These are phyloP conservation scores for Aplodontia rufa DNA, from an alignment of 2,113 vertebrate genomes.

Conservation along the genomic window DNA sequence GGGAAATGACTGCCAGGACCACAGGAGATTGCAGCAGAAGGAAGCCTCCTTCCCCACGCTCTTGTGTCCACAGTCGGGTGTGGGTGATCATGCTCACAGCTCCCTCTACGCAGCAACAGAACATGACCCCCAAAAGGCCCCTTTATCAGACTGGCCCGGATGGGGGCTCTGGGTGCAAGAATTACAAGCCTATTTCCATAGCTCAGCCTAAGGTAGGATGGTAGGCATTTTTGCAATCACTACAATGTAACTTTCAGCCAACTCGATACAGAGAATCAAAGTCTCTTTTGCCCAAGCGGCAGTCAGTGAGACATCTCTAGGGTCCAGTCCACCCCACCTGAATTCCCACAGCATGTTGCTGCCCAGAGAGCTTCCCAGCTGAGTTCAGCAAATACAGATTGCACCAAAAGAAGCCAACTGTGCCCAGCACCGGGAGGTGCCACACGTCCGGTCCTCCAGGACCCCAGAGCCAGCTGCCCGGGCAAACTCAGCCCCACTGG, in stretches of 20 bases:
- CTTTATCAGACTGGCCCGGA: not conserved
- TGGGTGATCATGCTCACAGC: not conserved
- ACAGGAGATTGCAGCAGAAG: not conserved
- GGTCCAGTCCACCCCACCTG: not conserved
- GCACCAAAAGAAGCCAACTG: not conserved
- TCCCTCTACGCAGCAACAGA: not conserved
- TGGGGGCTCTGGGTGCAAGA: not conserved
- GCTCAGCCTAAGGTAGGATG: not conserved
- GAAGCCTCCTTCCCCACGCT: not conserved
- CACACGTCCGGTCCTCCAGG: not conserved
- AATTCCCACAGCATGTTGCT: not conserved
- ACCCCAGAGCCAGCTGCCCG: not conserved
- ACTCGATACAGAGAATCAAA: constrained; percentile 64
- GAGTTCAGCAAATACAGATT: not conserved
- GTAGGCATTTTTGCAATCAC: not conserved
- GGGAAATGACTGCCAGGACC: not conserved
- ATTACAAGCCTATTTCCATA: not conserved
- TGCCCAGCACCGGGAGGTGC: not conserved
- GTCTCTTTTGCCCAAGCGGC: not conserved
- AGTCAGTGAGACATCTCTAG: not conserved
- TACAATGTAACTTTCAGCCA: constrained; percentile 63
- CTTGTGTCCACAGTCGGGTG: rapidly evolving
- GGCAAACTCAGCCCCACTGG: not conserved
- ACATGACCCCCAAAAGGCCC: not conserved
- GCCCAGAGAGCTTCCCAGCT: not conserved